Evolutionary conservation across 1,140 invertebrate species (phyloP).

Genomic region (Thrips palmi): DNA sequence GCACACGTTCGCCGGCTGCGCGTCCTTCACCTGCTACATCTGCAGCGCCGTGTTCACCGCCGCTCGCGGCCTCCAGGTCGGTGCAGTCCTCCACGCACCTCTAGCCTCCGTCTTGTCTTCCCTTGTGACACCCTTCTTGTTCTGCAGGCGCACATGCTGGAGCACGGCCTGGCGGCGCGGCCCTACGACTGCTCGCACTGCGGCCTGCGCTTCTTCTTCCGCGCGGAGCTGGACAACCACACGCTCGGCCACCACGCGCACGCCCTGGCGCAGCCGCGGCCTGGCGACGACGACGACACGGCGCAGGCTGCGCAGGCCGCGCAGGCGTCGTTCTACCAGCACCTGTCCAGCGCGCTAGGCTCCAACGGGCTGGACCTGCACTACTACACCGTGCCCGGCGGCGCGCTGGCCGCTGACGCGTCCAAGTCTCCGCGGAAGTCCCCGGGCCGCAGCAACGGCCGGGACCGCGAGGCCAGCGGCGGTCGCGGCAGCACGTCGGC

Average conservation of each 20-base stretch:
- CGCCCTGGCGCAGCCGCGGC: not conserved
- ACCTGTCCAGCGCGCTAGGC: too few relatives aligned
- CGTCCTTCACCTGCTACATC: slow-evolving; percentile 68
- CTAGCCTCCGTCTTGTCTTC: not conserved
- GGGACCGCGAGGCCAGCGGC: too few relatives aligned
- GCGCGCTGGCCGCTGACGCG: too few relatives aligned
- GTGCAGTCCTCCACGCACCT: not conserved
- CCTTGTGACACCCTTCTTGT: not conserved
- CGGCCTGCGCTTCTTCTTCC: slow-evolving; percentile 75
- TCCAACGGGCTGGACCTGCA: too few relatives aligned
- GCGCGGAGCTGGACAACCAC: slow-evolving; percentile 79
- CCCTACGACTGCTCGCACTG: slow-evolving; percentile 74
- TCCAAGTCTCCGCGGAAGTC: too few relatives aligned
- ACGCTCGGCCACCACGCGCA: slow-evolving; percentile 36
- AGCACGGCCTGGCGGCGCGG: slow-evolving; percentile 56
- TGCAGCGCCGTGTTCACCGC: slow-evolving; percentile 75
- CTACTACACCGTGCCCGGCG: too few relatives aligned
- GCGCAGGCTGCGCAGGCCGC: too few relatives aligned
- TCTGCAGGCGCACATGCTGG: slow-evolving; percentile 60
- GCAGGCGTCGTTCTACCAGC: too few relatives aligned
- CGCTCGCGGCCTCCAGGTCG: slow-evolving; percentile 41
- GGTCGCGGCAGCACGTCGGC: too few relatives aligned
- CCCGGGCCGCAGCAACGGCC: too few relatives aligned
- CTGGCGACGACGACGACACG: too few relatives aligned
- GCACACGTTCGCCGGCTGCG: slow-evolving; percentile 72